These are phyloP conservation scores for Synergus laeviventris DNA, from an alignment of 2,888 invertebrate genomes.

Conservation along the genomic window DNA sequence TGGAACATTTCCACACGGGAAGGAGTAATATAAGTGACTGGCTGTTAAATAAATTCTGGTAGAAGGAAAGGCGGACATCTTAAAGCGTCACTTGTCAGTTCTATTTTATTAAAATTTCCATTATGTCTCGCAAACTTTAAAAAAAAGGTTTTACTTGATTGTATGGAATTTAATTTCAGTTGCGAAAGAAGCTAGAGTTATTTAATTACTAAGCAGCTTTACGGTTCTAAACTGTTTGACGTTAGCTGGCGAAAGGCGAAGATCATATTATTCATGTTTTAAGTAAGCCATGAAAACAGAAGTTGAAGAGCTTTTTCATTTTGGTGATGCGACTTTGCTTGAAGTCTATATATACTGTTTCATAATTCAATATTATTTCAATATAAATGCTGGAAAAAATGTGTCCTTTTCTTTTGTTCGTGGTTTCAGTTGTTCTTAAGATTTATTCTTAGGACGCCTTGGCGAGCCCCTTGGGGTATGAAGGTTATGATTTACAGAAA, in stretches of 20 bases:
- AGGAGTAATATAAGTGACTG: too few species aligned
- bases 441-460: slow-evolving; percentile 41
- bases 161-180: neutral
- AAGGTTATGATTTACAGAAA: slow-evolving; percentile 38
- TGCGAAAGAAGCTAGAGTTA: neutral
- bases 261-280: slow-evolving; percentile 4
- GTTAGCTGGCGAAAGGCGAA: neutral
- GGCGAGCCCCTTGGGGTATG: slow-evolving; percentile 32
- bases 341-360: too few species aligned
- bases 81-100: neutral
- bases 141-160: neutral
- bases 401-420: neutral
- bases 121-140: neutral
- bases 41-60: too few species aligned
- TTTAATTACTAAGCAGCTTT: neutral
- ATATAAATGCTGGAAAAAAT: neutral
- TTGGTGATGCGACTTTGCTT: neutral
- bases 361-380: too few species aligned
- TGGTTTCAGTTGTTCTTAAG: neutral
- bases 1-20: too few species aligned
- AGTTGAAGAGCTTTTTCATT: neutral
- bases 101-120: neutral
- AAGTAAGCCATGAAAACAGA: neutral
- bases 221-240: neutral
- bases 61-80: too few species aligned